Evolutionary conservation across 2,113 vertebrate species (phyloP), one percentile per base, ranked within the genome.

Genomic region (Hydropotes inermis): DNA sequence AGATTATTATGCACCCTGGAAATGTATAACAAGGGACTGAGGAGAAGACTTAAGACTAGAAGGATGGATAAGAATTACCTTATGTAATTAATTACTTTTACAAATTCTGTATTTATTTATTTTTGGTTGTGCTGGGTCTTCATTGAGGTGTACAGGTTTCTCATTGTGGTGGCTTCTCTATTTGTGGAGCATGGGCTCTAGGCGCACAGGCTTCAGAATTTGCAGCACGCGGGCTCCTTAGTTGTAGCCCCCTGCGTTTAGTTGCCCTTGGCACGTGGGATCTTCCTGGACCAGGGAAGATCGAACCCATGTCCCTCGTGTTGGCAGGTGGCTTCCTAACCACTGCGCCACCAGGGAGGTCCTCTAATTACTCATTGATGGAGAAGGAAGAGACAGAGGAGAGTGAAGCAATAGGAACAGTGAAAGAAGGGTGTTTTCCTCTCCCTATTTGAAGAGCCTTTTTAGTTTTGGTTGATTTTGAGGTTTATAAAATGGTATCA

Each of bases 141-240:
- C 70, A 76, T 6, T 39, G 70, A 1, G 11, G 70, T 27, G 23
- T 43, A 12, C 36, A 43, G 36, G 36, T 3, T 39, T 70, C 67
- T 25, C n/a, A 0, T 12, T 39, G 5, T 3, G 10, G 19, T 6
- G 4, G 21, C 67, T 39, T 12, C n/a, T 21, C 17, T 74, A 3
- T 43, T 13, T 70, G 36, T 27, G 70, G 36, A 25, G 36, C 70
- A 3, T 36, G 6, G 21, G 67, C n/a, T 39, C 21, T 13, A 23
- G 21, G 67, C 0, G 0, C 36, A 39, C 36, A 14, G 36, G 11
- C 70, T 74, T 39, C 36, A 74, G 36, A 25, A 39, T 36, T 25
- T 43, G 70, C 21, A 25, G 21, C 36, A 3, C 2, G 1, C 0
- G 0, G 36, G 36, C 36, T 23, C 14, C 1, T 43, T 39, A 7